phyloP scores from a whole-genome alignment of 1,140 invertebrate genomes.

The Sipha flava region DNA sequence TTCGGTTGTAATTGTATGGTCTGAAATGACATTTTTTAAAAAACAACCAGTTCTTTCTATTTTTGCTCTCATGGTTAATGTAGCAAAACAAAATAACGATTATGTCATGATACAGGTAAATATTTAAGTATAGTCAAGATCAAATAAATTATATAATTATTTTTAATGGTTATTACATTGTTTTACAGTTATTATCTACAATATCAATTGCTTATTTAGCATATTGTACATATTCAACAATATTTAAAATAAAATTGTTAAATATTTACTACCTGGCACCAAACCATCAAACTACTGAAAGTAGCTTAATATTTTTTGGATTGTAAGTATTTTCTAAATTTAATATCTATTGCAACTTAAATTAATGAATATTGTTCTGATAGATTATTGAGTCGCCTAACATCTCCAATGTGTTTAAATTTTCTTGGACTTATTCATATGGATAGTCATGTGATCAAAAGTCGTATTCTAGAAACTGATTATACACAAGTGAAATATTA shows the following conservation, averaged over 20 bases:
- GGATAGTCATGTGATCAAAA: conserved; percentile 91
- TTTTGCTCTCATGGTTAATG: conserved; percentile 85
- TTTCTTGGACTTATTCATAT: conserved; percentile 96
- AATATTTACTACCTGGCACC: conserved; percentile 96
- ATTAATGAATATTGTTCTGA: conserved; percentile 23
- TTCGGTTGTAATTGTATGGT: conserved; percentile 91
- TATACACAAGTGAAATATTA: conserved; percentile 66
- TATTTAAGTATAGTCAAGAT: no score
- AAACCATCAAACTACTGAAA: conserved; percentile 96
- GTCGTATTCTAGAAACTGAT: conserved; percentile 68
- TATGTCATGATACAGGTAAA: conserved; percentile 94
- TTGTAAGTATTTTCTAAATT: conserved; percentile 49
- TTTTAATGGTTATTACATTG: conserved; percentile 4
- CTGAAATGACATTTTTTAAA: conserved; percentile 96
- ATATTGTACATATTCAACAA: conserved; percentile 95
- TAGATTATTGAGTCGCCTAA: conserved; percentile 82
- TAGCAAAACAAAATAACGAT: conserved; percentile 72
- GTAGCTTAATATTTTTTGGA: conserved; percentile 96
- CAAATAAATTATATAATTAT: not conserved
- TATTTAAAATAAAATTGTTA: conserved; percentile 90
- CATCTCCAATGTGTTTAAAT: conserved; percentile 96
- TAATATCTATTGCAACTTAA: not conserved
- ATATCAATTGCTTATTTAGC: conserved; percentile 88
- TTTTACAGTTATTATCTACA: conserved; percentile 69
- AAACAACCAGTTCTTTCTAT: conserved; percentile 82